phyloP scores from a whole-genome alignment of 2,797 vertebrate genomes.

The Microchirus variegatus region DNA sequence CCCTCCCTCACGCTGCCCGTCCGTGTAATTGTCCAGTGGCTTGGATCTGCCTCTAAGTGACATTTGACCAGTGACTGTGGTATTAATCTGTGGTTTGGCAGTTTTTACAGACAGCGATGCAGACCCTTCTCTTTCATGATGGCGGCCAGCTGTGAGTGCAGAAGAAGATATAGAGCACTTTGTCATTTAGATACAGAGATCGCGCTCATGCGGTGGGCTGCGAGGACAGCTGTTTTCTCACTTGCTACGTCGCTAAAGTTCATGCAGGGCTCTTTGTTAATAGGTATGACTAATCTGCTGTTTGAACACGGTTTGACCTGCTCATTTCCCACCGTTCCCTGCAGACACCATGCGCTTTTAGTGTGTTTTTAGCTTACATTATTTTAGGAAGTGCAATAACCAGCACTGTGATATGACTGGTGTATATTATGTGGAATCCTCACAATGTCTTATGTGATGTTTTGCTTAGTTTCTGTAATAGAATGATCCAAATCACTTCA shows the following conservation, averaged over 20 bases:
- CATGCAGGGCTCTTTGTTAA: slow-evolving; percentile 48
- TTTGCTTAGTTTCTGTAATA: too few relatives aligned
- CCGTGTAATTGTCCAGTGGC: slow-evolving; percentile 72
- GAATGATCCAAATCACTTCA: too few relatives aligned
- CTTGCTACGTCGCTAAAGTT: slow-evolving; percentile 40
- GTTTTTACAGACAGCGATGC: slow-evolving; percentile 50
- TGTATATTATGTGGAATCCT: not conserved
- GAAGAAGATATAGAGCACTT: slow-evolving; percentile 43
- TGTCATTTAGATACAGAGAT: slow-evolving; percentile 39
- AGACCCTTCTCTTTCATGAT: slow-evolving; percentile 53
- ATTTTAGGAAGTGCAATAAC: not conserved
- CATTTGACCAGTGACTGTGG: slow-evolving; percentile 67
- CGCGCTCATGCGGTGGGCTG: slow-evolving; percentile 24
- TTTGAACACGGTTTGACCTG: slow-evolving; percentile 68
- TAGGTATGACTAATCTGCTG: slow-evolving; percentile 68
- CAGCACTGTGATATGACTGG: not conserved
- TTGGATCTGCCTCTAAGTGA: slow-evolving; percentile 68
- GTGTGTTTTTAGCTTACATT: not conserved
- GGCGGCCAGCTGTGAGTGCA: slow-evolving; percentile 32
- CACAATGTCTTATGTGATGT: not conserved
- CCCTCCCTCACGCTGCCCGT: slow-evolving; percentile 79
- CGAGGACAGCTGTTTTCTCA: slow-evolving; percentile 61
- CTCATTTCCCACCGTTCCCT: slow-evolving; percentile 38
- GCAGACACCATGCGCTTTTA: slow-evolving; percentile 38
- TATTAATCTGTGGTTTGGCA: slow-evolving; percentile 64